Conservation (phyloP, 2,113 vertebrate species). For the Psittacula cyanocephala region DNA sequence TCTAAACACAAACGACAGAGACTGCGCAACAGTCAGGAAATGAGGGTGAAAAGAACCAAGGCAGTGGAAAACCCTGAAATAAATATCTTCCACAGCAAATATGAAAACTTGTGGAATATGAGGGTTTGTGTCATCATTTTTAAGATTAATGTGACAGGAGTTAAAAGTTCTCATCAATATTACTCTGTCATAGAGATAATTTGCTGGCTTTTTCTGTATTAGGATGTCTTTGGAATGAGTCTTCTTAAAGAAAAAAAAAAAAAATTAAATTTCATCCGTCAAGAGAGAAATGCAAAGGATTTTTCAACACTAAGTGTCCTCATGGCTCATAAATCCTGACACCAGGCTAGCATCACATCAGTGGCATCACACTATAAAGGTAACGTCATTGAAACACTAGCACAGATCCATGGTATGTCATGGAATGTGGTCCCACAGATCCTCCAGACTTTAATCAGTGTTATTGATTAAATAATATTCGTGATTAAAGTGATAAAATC, state of each 20-base stretch:
- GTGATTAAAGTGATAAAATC: background rate
- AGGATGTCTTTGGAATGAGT: background rate
- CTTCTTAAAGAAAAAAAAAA: background rate
- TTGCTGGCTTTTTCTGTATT: constrained; percentile 5
- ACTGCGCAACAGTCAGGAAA: background rate
- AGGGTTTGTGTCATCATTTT: background rate
- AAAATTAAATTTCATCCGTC: background rate
- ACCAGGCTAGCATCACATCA: background rate
- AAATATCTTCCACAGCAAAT: background rate
- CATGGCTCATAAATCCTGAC: background rate
- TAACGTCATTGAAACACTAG: background rate
- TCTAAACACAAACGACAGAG: background rate
- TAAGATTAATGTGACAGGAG: constrained; percentile 30
- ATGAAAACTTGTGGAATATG: background rate
- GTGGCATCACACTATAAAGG: background rate
- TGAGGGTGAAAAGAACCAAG: constrained; percentile 2
- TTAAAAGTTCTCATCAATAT: constrained; percentile 30
- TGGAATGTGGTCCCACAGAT: background rate
- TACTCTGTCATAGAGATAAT: background rate
- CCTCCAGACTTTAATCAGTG: background rate
- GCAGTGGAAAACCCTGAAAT: background rate
- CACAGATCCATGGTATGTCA: background rate
- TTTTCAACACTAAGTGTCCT: background rate
- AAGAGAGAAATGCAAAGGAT: background rate
- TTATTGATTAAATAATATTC: background rate